Conservation (phyloP, 2,113 vertebrate species). For the Mesocricetus auratus region DNA sequence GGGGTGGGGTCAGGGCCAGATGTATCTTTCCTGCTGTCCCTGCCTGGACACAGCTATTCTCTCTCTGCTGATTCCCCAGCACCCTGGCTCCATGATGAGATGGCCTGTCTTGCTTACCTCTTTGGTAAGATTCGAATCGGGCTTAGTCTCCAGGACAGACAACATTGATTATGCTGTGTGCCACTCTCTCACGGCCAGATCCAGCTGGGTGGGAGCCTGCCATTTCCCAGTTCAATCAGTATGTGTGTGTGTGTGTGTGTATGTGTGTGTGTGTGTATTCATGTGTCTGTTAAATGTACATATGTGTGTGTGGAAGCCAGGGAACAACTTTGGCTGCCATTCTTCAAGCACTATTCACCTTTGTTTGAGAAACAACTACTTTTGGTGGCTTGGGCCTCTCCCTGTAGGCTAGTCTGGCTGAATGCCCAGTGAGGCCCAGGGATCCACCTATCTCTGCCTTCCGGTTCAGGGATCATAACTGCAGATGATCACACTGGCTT, state of each 20-base stretch:
- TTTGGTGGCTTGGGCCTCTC: neutral
- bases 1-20: neutral
- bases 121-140: accelerated
- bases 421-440: neutral
- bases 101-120: neutral
- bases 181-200: neutral
- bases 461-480: neutral
- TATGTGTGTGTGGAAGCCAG: neutral
- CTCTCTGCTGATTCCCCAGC: neutral
- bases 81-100: neutral
- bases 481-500: neutral
- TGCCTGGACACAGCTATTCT: neutral
- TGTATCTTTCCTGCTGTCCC: neutral
- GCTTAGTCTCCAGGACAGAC: neutral
- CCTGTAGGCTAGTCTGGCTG: neutral
- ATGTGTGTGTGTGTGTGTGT: neutral
- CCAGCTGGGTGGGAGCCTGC: neutral
- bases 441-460: neutral
- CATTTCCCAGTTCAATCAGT: neutral
- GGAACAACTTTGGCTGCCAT: no score
- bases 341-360: neutral
- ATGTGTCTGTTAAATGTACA: neutral
- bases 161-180: neutral
- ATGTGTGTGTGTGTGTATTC: neutral
- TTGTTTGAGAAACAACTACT: neutral